Base-by-base conservation (phyloP, 2,888 invertebrate genomes). In the Acronicta leporina region DNA sequence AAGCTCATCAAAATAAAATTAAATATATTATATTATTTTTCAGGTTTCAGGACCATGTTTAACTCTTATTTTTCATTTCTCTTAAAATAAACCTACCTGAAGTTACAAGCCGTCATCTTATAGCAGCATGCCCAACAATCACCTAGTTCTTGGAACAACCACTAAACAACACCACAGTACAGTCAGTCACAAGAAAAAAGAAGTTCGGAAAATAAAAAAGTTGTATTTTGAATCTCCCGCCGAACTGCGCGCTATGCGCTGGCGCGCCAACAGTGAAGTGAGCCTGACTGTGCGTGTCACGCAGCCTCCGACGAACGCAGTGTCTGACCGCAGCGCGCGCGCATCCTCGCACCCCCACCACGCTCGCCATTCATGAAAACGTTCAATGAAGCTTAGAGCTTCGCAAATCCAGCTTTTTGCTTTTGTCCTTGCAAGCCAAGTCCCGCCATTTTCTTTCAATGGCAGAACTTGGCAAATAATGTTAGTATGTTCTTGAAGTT, bases 351-450 rank as follows among this genome's bases (percentile, higher is more conserved):
- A 68, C 84, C 92, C 88, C 92, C 92, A 84, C 93, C 91, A 88
- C 83, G 71, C 51, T 49, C 62, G 71, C 80, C 90, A 92, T 92
- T 92, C 91, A 92, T 92, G 89, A 92, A 92, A 90, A 86, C 79
- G 71, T 78, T 91, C 85, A 91, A 90, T 91, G 87, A 77, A 65
- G 64, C 62, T 71, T 70, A 48, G 47, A 63, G 30, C 47, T 40
- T 45, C 41, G 9, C 67, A 49, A 46, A 45, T 68, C 56, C 53
- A 63, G 61, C 52, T 71, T 70, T 66, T 60, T 54, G 56, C 38
- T 48, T n/a, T 45, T 49, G 44, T 58, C 54, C 44, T 73, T 65
- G 62, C 48, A 53, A 63, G 46, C 51, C 35, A 57, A 54, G 40
- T 64, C 62, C n/a, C n/a, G n/a, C n/a, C n/a, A n/a, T n/a, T n/a